A percentile compares a stretch with the other conserved stretches of the same genome.
Evolutionary conservation across 2,888 invertebrate species (phyloP).

Genomic region (Cerastoderma edule): DNA sequence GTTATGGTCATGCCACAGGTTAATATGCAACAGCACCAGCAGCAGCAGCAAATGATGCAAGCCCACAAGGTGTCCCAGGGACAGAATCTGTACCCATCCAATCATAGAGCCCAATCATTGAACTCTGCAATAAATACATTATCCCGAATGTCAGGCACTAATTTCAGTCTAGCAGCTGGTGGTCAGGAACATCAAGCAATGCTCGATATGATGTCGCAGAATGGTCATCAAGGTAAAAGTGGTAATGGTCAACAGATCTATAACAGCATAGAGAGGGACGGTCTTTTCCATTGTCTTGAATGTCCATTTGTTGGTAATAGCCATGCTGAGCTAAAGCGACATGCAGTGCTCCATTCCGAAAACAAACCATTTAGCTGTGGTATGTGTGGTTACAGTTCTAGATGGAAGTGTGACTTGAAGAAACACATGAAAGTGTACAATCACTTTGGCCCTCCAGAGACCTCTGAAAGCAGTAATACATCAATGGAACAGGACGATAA

Average conservation of each 20-base stretch:
- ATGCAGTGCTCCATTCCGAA: slow-evolving; percentile 80
- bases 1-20: slow-evolving; percentile 77
- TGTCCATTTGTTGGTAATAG: slow-evolving; percentile 81
- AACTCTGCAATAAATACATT: slow-evolving; percentile 32
- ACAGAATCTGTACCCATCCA: slow-evolving; percentile 45
- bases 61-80: slow-evolving; percentile 28
- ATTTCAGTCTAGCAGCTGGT: slow-evolving; percentile 36
- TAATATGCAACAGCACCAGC: slow-evolving; percentile 29
- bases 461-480: slow-evolving; percentile 21
- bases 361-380: slow-evolving; percentile 81
- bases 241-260: neutral
- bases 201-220: slow-evolving; percentile 27
- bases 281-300: slow-evolving; percentile 77
- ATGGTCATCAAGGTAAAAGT: slow-evolving; percentile 1
- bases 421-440: slow-evolving; percentile 81
- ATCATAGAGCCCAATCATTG: slow-evolving; percentile 36
- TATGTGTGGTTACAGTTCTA: slow-evolving; percentile 80
- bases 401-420: slow-evolving; percentile 83
- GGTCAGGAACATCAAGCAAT: slow-evolving; percentile 41
- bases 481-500: slow-evolving; percentile 20
- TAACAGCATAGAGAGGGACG: slow-evolving; percentile 54
- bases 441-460: slow-evolving; percentile 66
- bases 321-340: slow-evolving; percentile 81
- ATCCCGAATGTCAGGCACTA: slow-evolving; percentile 29
- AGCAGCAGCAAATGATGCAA: slow-evolving; percentile 8